Percentiles rank a stretch among this genome's conserved stretches.
Conservation (phyloP, 2,113 vertebrate species). For the Bos taurus region ARS-UCD2.0 NC_037332.1:42256501-42257000, state of each 20-base stretch:
- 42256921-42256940: not conserved
- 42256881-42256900: not conserved
- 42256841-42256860: not conserved
- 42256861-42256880: not conserved
- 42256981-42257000: not conserved
- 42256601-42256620: not conserved
- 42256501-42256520: not conserved
- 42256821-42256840: not conserved
- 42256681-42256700: not conserved
- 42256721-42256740: not conserved
- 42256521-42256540: not conserved
- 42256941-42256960: not conserved
- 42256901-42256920: not conserved
- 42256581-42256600: not conserved
- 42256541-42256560: not conserved
- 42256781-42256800: not conserved
- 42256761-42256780: not conserved
- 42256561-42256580: not conserved
- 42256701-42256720: not conserved
- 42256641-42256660: not conserved
- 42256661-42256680: not conserved
- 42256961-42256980: not conserved
- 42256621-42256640: not conserved
- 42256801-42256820: not conserved
- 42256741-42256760: not conserved